A percentile compares a stretch with the other conserved stretches of the same genome.
phyloP scores from a whole-genome alignment of 2,113 vertebrate species.

The Fulmarus glacialis region DNA sequence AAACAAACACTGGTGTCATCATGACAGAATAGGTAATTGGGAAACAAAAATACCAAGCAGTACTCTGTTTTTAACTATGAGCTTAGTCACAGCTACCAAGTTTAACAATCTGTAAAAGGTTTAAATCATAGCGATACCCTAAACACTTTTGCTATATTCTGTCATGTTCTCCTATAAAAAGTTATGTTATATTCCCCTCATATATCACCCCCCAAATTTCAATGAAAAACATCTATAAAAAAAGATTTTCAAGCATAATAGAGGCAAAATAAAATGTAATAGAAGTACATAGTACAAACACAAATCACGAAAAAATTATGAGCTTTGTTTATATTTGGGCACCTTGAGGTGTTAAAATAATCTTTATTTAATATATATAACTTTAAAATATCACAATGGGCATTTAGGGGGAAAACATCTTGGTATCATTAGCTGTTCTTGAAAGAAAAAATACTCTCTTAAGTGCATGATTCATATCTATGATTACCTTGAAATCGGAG shows the following conservation, averaged over 20 bases:
- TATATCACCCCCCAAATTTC: not conserved
- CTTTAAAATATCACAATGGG: not conserved
- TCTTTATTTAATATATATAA: not conserved
- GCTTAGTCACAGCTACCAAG: not conserved
- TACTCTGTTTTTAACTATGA: not conserved
- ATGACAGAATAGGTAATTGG: not conserved
- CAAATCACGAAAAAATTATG: not conserved
- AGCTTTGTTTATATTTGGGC: not conserved
- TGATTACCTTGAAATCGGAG: not conserved
- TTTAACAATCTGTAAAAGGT: not conserved
- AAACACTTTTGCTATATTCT: not conserved
- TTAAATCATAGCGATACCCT: not conserved
- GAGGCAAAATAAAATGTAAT: not conserved
- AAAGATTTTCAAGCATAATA: not conserved
- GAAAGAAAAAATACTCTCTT: not conserved
- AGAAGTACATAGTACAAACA: not conserved
- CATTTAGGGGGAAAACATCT: not conserved
- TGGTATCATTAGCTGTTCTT: not conserved
- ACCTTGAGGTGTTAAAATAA: not conserved
- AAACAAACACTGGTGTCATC: not conserved
- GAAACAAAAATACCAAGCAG: not conserved
- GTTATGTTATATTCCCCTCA: not conserved
- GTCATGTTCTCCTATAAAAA: not conserved
- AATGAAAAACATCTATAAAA: not conserved
- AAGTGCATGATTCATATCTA: not conserved